A percentile compares a stretch with the other conserved stretches of the same genome.
Evolutionary conservation across 2,113 vertebrate genomes (phyloP).

Genomic region (Ammodytes dubius): DNA sequence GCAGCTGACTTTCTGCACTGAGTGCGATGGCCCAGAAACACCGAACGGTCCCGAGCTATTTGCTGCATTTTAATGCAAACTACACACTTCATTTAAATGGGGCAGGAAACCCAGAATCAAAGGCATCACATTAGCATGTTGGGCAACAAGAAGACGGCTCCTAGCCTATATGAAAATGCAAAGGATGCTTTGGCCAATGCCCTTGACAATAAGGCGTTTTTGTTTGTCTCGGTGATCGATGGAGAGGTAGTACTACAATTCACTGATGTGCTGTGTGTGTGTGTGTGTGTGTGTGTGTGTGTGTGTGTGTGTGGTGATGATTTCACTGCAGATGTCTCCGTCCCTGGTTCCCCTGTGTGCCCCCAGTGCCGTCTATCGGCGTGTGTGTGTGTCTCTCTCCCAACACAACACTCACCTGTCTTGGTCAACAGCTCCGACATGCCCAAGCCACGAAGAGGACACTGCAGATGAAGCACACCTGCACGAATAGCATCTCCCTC

Average conservation of each 20-base stretch:
- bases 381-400: conserved; percentile 18
- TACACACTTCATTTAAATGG: not conserved
- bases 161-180: not conserved
- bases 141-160: not conserved
- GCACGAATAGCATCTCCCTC: conserved; percentile 93
- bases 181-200: not conserved
- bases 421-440: conserved; percentile 88
- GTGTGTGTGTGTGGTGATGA: conserved; percentile 47
- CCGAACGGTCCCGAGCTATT: not conserved
- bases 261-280: not conserved
- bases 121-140: conserved; percentile 14
- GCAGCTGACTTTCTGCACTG: conserved; percentile 31
- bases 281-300: too few species aligned
- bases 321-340: conserved; percentile 75
- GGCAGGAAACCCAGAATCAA: not conserved
- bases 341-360: conserved; percentile 9
- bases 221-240: not conserved
- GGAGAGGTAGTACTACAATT: not conserved
- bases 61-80: conserved; percentile 9
- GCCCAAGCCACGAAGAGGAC: conserved; percentile 91
- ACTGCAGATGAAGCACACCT: conserved; percentile 93
- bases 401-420: conserved; percentile 87
- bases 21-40: conserved; percentile 2
- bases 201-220: conserved; percentile 52
- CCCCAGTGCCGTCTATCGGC: not conserved